Base-by-base conservation (phyloP, 2,888 invertebrate genomes). In the Lucinisca nassula region DNA sequence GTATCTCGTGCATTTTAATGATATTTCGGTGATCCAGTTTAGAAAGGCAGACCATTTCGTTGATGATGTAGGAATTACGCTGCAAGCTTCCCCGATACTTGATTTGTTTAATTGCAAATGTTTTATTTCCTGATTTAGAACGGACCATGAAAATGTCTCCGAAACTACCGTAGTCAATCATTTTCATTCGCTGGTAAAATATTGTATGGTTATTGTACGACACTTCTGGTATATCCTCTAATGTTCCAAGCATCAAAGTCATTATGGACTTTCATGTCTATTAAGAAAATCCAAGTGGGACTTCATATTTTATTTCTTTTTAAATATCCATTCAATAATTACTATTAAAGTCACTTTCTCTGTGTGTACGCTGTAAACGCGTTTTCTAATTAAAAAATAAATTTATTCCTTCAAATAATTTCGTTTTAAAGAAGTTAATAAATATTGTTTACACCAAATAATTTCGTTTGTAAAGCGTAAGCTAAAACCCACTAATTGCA, bases 141-240 rank as follows among this genome's bases (percentile, higher is more conserved):
- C 67, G 84, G 0, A 92, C 88, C 84, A 87, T 89, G 35, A 87
- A 85, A 74, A 92, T 89, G 40, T 92, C 92, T 0, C 92, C 92
- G 85, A 92, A 92, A 51, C 91, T 89, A 40, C 91, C 92, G 32
- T 88, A 91, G 67, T 90, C 90, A 17, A 92, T 90, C 86, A 90
- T 88, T 17, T 84, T 74, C 74, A 74, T 67, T 1, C 67, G 67
- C 24, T 35, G 21, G 35, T 67, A 67, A 35, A 67, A 67, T 30
- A 35, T 21, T 1, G 32, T 24, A 30, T 67, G 67, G 35, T 35
- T 35, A 35, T 32, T 67, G 35, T 12, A 67, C 17, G 67, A 67
- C 32, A 67, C 35, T 35, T 67, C 67, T 67, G 67, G 67, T 35
- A 67, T 35, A n/a, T 67, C 35, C 0, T 67, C 67, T 30, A 67